These are phyloP conservation scores for Rhopalosiphum nymphaeae DNA, from an alignment of 2,888 invertebrate genomes.

Conservation along the genomic window DNA sequence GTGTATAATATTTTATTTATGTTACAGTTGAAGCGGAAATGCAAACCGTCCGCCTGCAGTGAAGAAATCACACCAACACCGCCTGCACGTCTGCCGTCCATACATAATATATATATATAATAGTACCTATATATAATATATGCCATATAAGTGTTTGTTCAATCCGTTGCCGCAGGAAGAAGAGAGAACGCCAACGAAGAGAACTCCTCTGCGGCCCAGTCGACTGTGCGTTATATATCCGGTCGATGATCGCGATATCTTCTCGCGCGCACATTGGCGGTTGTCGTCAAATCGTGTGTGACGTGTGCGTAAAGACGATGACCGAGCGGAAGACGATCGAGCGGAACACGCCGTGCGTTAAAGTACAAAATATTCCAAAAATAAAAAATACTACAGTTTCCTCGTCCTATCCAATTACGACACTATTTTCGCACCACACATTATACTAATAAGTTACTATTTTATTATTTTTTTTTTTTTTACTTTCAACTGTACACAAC, in stretches of 20 bases:
- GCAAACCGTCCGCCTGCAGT: conserved; percentile 29
- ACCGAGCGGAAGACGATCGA: not conserved
- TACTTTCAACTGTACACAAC: not conserved
- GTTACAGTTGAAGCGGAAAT: conserved; percentile 48
- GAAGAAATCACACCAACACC: not conserved
- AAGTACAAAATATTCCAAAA: conserved; percentile 5
- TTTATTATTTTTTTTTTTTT: not conserved
- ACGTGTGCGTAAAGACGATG: not conserved
- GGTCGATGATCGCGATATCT: not conserved
- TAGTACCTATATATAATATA: not conserved
- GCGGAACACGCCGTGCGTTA: not conserved
- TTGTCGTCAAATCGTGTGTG: not conserved
- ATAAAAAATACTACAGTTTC: not conserved
- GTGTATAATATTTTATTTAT: not conserved
- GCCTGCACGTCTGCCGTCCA: conserved; percentile 1
- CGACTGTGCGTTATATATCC: not conserved
- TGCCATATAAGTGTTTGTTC: not conserved
- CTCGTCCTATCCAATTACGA: not conserved
- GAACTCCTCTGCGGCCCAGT: not conserved
- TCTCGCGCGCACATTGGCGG: not conserved
- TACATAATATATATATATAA: not conserved
- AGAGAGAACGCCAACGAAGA: not conserved
- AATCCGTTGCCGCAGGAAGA: not conserved
- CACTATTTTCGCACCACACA: not conserved
- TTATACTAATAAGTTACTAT: not conserved